Base-by-base conservation (phyloP, 2,113 vertebrate species). In the Butorides virescens region DNA sequence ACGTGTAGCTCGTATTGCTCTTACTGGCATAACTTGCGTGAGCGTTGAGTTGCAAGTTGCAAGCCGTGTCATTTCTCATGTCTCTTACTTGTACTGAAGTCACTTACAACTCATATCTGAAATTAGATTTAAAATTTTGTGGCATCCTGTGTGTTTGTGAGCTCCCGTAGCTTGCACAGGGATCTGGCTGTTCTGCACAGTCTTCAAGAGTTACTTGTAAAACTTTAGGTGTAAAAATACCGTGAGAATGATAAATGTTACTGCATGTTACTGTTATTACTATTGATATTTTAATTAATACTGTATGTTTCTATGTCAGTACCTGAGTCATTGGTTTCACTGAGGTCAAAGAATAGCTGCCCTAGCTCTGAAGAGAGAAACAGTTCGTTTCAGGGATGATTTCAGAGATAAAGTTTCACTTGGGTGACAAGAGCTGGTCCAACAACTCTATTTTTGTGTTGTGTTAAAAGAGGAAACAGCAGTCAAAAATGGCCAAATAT, bases 381-480 rank as follows among this genome's bases (percentile, higher is more conserved):
- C 10, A 8, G 46, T 76, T 82, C 10, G 3, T 95, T 74, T 96
- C 87, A 90, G 52, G 39, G 83, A 42, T 91, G 62, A 6, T 27
- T 67, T 71, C 62, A 78, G 94, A 84, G 79, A 68, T 74, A 44
- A 89, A 76, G 59, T 86, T 96, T 86, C 91, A 68, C 87, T 95
- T 50, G 76, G 19, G 72, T 78, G 73, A 63, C 46, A 83, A 92
- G 46, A 85, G 65, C 84, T 96, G 74, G 83, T 93, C 81, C 93
- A 87, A 84, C 67, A 88, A 44, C 44, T 86, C 61, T 47, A 36
- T 42, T 95, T 68, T 79, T 93, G 67, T 59, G 59, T 39, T 75
- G 47, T 53, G 34, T 87, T 88, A 39, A 81, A 91, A 91, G 95
- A 73, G 10, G 26, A 65, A 96, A 70, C 32, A 58, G 82, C 76